Evolutionary conservation across 2,888 invertebrate species (phyloP).

Genomic region (Ceraclea dissimilis): DNA sequence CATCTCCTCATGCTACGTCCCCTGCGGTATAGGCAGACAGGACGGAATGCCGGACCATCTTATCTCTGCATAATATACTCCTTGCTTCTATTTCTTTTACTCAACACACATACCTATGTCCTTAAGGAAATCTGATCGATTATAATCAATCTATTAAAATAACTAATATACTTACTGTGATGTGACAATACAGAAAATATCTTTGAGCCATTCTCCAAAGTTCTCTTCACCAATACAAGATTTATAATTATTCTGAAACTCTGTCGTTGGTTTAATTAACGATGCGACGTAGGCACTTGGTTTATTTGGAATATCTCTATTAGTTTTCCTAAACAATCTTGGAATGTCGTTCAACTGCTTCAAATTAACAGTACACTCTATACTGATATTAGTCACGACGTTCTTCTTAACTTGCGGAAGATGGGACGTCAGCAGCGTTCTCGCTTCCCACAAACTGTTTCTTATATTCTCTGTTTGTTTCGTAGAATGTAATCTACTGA

Average conservation of each 20-base stretch:
- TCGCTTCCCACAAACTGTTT: conserved; percentile 21
- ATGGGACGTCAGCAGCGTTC: conserved; percentile 15
- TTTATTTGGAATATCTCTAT: conserved; percentile 75
- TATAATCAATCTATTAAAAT: too few species aligned
- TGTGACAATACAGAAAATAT: conserved; percentile 46
- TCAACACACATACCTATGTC: too few species aligned
- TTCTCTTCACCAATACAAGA: conserved; percentile 36
- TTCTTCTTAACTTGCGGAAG: conserved; percentile 34
- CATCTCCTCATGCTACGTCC: too few species aligned
- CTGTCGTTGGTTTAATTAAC: conserved; percentile 52
- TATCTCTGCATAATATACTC: too few species aligned
- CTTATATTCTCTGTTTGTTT: conserved; percentile 17
- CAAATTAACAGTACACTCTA: conserved; percentile 51
- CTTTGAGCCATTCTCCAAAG: conserved; percentile 35
- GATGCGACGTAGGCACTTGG: conserved; percentile 73
- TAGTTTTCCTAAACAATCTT: conserved; percentile 84
- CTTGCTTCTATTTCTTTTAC: too few species aligned
- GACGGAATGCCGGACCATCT: too few species aligned
- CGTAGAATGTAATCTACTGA: conserved; percentile 28
- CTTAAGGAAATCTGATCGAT: too few species aligned
- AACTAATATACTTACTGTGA: conserved; percentile 44
- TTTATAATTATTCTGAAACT: conserved; percentile 48
- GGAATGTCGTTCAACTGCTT: conserved; percentile 90
- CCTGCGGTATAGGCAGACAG: too few species aligned
- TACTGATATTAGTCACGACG: conserved; percentile 36